Percentiles rank a stretch among this genome's conserved stretches.
phyloP scores from a whole-genome alignment of 2,888 invertebrate species.

The Augochlorella aurata region DNA sequence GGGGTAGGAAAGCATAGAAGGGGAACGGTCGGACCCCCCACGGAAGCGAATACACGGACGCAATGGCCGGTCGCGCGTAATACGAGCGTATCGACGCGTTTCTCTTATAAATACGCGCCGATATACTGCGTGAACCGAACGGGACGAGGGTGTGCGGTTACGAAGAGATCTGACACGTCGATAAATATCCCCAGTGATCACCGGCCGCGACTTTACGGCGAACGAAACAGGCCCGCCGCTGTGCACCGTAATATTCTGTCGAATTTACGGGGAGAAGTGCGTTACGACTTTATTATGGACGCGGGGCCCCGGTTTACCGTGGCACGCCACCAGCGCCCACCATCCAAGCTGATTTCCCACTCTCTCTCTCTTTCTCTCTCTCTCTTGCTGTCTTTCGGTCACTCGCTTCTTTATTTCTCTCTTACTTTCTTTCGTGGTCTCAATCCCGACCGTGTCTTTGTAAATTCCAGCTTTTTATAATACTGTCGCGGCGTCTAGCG shows the following conservation, averaged over 20 bases:
- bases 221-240: slow-evolving; percentile 64
- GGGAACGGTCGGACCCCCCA: slow-evolving; percentile 31
- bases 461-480: slow-evolving; percentile 54
- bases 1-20: not conserved
- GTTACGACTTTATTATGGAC: slow-evolving; percentile 78
- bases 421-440: not conserved
- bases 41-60: slow-evolving; percentile 29
- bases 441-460: slow-evolving; percentile 18
- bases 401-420: not conserved
- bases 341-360: not conserved
- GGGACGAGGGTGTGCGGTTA: slow-evolving; percentile 47
- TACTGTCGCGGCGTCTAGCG: slow-evolving; percentile 24
- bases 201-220: slow-evolving; percentile 67
- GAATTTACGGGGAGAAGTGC: slow-evolving; percentile 74
- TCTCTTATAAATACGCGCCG: slow-evolving; percentile 62
- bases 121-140: slow-evolving; percentile 48
- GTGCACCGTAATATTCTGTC: slow-evolving; percentile 74
- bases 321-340: slow-evolving; percentile 39
- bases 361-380: no score
- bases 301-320: slow-evolving; percentile 45
- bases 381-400: no score
- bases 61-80: slow-evolving; percentile 35
- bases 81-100: slow-evolving; percentile 59
- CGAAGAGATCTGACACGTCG: slow-evolving; percentile 69
- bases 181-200: slow-evolving; percentile 75